phyloP scores from a whole-genome alignment of 2,797 vertebrate species.

The Gadopsis bispinosus region DNA sequence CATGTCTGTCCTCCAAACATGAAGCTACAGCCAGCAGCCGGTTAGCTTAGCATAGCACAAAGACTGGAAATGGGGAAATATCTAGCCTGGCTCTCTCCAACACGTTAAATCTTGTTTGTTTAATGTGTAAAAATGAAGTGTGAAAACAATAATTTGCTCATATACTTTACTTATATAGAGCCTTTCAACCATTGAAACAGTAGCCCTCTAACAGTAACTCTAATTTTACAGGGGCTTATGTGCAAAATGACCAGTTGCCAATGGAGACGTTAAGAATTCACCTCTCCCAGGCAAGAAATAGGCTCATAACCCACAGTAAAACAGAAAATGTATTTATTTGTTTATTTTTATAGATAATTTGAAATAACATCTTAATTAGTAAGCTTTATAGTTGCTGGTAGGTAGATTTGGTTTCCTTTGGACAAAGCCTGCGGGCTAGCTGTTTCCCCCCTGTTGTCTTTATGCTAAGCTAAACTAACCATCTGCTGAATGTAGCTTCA shows the following conservation, averaged over 20 bases:
- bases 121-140: neutral
- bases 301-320: neutral
- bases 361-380: neutral
- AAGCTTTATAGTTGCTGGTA: neutral
- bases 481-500: neutral
- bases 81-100: neutral
- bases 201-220: too few species aligned
- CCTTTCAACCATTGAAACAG: too few species aligned
- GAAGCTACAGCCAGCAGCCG: neutral
- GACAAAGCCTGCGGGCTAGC: neutral
- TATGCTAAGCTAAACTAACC: slow-evolving; percentile 14
- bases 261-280: neutral
- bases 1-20: neutral
- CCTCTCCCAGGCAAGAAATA: neutral
- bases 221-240: neutral
- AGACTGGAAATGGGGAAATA: neutral
- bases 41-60: neutral
- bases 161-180: too few species aligned
- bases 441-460: neutral
- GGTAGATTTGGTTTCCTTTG: neutral
- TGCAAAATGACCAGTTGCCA: neutral
- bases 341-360: neutral
- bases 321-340: neutral
- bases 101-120: neutral
- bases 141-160: neutral